Base-by-base conservation (phyloP, 2,888 invertebrate species). In the Nemotelus nigrinus region DNA sequence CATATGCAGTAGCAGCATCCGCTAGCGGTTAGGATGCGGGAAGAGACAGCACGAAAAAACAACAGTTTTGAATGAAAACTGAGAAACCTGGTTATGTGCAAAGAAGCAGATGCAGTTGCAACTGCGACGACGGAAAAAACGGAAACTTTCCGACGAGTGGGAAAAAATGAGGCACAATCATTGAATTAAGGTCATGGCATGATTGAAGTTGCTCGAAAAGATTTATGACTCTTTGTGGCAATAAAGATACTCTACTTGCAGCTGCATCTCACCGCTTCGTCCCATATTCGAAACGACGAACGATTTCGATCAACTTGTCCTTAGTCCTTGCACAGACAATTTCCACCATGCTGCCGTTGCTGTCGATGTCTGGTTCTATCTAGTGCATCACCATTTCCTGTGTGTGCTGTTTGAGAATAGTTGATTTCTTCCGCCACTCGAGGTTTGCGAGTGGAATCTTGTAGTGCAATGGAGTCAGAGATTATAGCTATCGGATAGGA, bases 161-260 rank as follows among this genome's bases (percentile, higher is more conserved):
- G 10, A 43, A 63, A 65, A 47, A 47, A 65, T 39, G 65, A 47
- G 47, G 47, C 65, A 10, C 65, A 65, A 65, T 65, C 45, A 65
- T 65, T 47, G 47, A 45, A 65, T 65, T 65, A 65, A 65, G 65
- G 65, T 65, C 65, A 65, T 65, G 47, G 39, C 25, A 65, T 65
- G 65, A 65, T 65, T 44, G 45, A 44, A 65, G 65, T 65, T 43
- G 47, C 45, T 65, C 47, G 65, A 65, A n/a, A 43, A 47, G 65
- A 63, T 63, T 63, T 39, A 45, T n/a, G n/a, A 25, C 25, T 10
- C 65, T 65, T 65, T 65, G 65, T 65, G 65, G 65, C 47, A 2
- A 47, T 25, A n/a, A 65, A 25, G 25, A 25, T 1, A 25, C 25
- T 25, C 25, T 25, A 25, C 25, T 25, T 25, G 25, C 25, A 25